phyloP scores from a whole-genome alignment of 2,113 vertebrate genomes.

The Macquaria australasica region DNA sequence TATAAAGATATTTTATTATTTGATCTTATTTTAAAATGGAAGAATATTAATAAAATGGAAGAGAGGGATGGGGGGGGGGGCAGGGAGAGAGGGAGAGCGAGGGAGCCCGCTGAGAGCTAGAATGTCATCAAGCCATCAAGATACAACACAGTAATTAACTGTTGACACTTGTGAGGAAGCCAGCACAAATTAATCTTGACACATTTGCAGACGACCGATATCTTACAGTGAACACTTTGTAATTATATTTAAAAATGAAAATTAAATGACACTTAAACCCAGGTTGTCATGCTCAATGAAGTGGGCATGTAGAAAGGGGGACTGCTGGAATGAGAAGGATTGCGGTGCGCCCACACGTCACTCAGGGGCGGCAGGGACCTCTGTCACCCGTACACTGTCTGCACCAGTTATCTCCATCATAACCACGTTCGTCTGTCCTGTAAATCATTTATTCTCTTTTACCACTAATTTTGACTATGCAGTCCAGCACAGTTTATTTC shows the following conservation, averaged over 20 bases:
- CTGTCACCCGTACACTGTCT: conserved; percentile 37
- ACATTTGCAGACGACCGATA: conserved; percentile 99
- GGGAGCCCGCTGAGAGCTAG: conserved; percentile 93
- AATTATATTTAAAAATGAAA: conserved; percentile 99
- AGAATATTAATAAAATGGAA: conserved; percentile 70
- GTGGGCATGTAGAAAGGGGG: conserved; percentile 78
- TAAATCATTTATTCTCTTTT: conserved; percentile 59
- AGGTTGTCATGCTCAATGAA: conserved; percentile 99
- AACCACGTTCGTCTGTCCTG: conserved; percentile 57
- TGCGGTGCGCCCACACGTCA: conserved; percentile 50
- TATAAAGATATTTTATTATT: conserved; percentile 55
- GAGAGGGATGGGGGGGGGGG: conserved; percentile 76
- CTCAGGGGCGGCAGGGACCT: conserved; percentile 56
- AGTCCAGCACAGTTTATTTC: conserved; percentile 18
- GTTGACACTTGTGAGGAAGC: conserved; percentile 99
- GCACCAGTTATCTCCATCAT: conserved; percentile 49
- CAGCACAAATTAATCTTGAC: conserved; percentile 99
- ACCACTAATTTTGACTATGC: conserved; percentile 14
- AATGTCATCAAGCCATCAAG: conserved; percentile 99
- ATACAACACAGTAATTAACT: conserved; percentile 99
- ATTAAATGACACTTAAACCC: conserved; percentile 99
- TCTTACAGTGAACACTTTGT: conserved; percentile 99
- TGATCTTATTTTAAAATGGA: conserved; percentile 79
- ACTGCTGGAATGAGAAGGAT: conserved; percentile 61
- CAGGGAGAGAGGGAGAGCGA: conserved; percentile 86